Conservation (phyloP, 2,888 invertebrate species). For the Trachelus iudaicus region DNA sequence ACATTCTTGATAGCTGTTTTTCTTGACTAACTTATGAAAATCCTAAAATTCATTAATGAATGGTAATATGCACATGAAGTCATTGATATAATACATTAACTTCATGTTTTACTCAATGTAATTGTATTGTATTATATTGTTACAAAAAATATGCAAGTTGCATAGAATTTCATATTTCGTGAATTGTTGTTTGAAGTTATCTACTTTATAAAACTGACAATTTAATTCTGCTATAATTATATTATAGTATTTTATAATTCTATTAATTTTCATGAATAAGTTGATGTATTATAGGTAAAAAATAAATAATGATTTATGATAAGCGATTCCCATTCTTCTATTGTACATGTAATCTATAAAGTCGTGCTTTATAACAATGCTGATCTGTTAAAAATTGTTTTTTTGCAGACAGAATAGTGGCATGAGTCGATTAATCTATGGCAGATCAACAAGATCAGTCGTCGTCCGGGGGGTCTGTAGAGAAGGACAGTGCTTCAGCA, state of each 20-base stretch:
- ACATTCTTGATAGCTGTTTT: neutral
- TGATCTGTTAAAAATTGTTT: neutral
- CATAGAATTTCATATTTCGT: neutral
- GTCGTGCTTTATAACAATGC: neutral
- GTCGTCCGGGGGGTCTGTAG: slow-evolving; percentile 66
- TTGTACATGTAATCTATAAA: neutral
- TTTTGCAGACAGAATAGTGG: slow-evolving; percentile 64
- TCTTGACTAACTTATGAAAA: neutral
- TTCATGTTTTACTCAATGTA: neutral
- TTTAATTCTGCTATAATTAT: neutral
- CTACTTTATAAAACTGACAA: neutral
- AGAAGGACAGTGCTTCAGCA: slow-evolving; percentile 65
- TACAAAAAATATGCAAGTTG: neutral
- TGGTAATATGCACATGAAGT: too few relatives aligned
- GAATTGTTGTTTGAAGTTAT: neutral
- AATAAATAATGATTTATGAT: neutral
- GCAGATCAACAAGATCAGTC: slow-evolving; percentile 67
- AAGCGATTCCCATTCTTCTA: neutral
- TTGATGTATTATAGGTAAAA: neutral
- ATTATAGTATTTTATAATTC: neutral
- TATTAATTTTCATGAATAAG: neutral
- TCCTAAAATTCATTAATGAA: neutral
- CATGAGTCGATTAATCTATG: slow-evolving; percentile 67
- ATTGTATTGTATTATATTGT: neutral
- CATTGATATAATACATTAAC: too few relatives aligned